These are phyloP conservation scores for Catharus bicknelli DNA, from an alignment of 2,113 vertebrate species.

Conservation along the genomic window DNA sequence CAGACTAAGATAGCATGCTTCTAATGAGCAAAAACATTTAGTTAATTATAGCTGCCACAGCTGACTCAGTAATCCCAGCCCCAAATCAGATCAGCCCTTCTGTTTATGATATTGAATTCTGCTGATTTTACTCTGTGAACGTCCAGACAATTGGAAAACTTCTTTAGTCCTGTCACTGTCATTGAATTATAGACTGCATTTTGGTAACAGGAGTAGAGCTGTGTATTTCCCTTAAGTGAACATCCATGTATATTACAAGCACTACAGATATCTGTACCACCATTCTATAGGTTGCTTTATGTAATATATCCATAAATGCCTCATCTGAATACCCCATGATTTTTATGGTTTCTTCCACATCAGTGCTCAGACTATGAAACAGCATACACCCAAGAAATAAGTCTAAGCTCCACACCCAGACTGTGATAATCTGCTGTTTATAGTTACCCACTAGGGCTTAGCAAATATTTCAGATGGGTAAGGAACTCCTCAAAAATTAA, in stretches of 20 bases:
- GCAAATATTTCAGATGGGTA: not conserved
- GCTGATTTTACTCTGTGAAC: not conserved
- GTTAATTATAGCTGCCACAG: not conserved
- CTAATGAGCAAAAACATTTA: not conserved
- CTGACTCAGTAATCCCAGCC: not conserved
- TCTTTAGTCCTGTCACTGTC: not conserved
- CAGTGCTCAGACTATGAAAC: not conserved
- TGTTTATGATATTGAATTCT: not conserved
- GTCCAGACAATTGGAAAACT: not conserved
- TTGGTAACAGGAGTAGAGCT: not conserved
- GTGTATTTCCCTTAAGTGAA: not conserved
- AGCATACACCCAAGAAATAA: not conserved
- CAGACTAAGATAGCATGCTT: not conserved
- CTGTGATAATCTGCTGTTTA: not conserved
- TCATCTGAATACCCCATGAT: not conserved
- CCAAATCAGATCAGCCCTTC: not conserved
- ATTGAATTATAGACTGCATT: not conserved
- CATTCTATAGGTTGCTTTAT: not conserved
- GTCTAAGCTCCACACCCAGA: not conserved
- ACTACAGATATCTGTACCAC: not conserved
- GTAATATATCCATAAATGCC: not conserved
- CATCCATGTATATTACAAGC: not conserved
- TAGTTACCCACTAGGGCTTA: not conserved
- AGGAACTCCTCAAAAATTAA: not conserved
- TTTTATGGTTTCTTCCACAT: slow-evolving; percentile 6